Conservation (phyloP, 1,140 invertebrate genomes). For the Stegodyphus mimosarum region DNA sequence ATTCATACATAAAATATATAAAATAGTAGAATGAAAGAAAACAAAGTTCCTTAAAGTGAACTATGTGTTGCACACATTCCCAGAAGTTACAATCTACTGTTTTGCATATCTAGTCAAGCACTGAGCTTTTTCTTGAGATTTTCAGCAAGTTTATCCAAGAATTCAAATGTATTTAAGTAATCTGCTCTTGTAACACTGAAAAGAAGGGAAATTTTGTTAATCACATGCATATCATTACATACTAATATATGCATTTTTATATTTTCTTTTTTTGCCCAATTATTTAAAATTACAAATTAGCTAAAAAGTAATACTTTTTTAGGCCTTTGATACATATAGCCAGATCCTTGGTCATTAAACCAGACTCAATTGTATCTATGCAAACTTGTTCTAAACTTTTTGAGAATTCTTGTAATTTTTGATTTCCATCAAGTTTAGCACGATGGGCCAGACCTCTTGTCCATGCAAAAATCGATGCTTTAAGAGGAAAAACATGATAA, state of each 20-base stretch:
- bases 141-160: slow-evolving; percentile 94
- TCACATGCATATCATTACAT: background rate
- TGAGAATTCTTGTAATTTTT: slow-evolving; percentile 80
- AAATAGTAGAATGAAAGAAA: too few relatives aligned
- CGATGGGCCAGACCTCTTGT: slow-evolving; percentile 90
- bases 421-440: slow-evolving; percentile 91
- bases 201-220: background rate
- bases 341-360: slow-evolving; percentile 97
- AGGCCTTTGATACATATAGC: slow-evolving; percentile 97
- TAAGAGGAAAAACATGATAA: slow-evolving; percentile 8
- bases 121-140: slow-evolving; percentile 83
- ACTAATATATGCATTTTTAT: background rate
- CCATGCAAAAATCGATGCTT: slow-evolving; percentile 98
- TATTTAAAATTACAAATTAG: background rate
- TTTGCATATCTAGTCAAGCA: slow-evolving; percentile 37
- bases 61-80: too few relatives aligned
- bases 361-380: slow-evolving; percentile 92
- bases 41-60: too few relatives aligned
- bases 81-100: too few relatives aligned
- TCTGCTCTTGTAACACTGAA: slow-evolving; percentile 82
- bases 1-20: too few relatives aligned
- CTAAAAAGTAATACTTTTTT: slow-evolving; percentile 65
- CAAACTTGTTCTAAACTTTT: slow-evolving; percentile 89
- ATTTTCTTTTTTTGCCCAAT: background rate
- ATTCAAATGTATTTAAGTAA: slow-evolving; percentile 98